Percentiles rank a stretch among this genome's conserved stretches.
These are phyloP conservation scores for Myopa testacea DNA, from an alignment of 2,888 invertebrate species.

Conservation along the genomic window DNA sequence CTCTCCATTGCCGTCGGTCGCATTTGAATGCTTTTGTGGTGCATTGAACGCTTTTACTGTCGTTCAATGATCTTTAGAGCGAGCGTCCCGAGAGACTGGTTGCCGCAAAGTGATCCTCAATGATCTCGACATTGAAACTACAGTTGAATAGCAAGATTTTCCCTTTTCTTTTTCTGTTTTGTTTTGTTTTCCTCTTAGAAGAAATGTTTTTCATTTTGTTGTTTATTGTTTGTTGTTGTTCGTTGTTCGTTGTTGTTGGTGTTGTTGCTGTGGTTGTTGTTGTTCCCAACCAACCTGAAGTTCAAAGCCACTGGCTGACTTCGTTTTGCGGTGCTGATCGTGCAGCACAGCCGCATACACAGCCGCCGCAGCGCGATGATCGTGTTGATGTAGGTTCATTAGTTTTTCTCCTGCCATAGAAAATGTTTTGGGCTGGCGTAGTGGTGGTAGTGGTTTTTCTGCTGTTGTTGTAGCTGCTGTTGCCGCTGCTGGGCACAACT, in stretches of 20 bases:
- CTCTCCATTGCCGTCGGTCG: neutral
- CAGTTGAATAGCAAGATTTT: slow-evolving; percentile 38
- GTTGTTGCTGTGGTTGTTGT: slow-evolving; percentile 6
- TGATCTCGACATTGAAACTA: slow-evolving; percentile 40
- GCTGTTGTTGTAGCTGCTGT: neutral
- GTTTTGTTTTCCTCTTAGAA: slow-evolving; percentile 20
- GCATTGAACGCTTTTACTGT: slow-evolving; percentile 35
- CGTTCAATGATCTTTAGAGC: slow-evolving; percentile 33
- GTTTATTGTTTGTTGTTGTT: neutral
- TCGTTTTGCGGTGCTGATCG: slow-evolving; percentile 25
- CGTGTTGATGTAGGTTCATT: slow-evolving; percentile 36
- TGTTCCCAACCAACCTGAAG: slow-evolving; percentile 14
- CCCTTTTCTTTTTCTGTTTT: slow-evolving; percentile 29
- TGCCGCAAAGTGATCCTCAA: slow-evolving; percentile 32
- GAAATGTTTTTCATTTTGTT: slow-evolving; percentile 6
- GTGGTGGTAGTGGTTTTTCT: neutral
- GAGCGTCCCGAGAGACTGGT: neutral
- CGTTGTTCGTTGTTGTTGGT: neutral
- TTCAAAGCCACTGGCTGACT: slow-evolving; percentile 37
- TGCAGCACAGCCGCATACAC: slow-evolving; percentile 27
- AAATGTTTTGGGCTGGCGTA: neutral
- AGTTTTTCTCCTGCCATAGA: slow-evolving; percentile 3
- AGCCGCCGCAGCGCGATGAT: neutral
- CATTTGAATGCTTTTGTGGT: slow-evolving; percentile 17
- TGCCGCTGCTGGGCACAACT: neutral